Percentiles rank a stretch among this genome's conserved stretches.
These are phyloP conservation scores for Paramormyrops kingsleyae DNA, from an alignment of 2,113 vertebrate genomes.

Conservation along the genomic window DNA sequence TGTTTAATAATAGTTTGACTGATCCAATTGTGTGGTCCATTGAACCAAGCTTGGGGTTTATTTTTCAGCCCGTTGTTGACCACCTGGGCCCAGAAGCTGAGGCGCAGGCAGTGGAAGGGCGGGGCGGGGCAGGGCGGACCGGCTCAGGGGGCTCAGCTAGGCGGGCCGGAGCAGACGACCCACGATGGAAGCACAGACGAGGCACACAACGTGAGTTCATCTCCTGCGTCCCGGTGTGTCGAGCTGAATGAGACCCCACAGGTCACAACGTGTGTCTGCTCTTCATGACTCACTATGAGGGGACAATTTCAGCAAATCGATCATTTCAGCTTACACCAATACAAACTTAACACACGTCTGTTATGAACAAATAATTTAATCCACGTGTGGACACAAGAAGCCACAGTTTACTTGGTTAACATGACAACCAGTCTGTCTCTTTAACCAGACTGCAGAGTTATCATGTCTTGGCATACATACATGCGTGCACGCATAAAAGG, in stretches of 20 bases:
- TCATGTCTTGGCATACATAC: background rate
- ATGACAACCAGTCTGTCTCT: background rate
- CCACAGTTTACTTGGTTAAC: background rate
- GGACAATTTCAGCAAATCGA: background rate
- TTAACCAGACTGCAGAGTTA: background rate
- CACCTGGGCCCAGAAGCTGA: conserved; percentile 87
- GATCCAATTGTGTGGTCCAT: background rate
- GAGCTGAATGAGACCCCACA: background rate
- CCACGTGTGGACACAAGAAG: background rate
- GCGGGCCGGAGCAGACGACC: conserved; percentile 30
- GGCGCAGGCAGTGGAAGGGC: conserved; percentile 65
- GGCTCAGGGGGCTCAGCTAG: background rate
- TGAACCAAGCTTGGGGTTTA: background rate
- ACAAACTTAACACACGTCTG: background rate
- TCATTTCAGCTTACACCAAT: background rate
- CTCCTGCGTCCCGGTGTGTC: background rate
- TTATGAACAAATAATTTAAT: background rate
- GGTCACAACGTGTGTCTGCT: background rate
- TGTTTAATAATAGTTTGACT: background rate
- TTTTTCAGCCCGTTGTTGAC: conserved; percentile 67
- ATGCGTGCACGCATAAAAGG: background rate
- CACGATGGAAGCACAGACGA: conserved; percentile 21
- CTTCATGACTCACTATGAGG: background rate
- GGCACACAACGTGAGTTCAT: conserved; percentile 26
- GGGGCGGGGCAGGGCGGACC: conserved; percentile 26